Evolutionary conservation across 2,888 invertebrate species (phyloP), one percentile per base, ranked within the genome.

Genomic region (Eristalis arbustorum): DNA sequence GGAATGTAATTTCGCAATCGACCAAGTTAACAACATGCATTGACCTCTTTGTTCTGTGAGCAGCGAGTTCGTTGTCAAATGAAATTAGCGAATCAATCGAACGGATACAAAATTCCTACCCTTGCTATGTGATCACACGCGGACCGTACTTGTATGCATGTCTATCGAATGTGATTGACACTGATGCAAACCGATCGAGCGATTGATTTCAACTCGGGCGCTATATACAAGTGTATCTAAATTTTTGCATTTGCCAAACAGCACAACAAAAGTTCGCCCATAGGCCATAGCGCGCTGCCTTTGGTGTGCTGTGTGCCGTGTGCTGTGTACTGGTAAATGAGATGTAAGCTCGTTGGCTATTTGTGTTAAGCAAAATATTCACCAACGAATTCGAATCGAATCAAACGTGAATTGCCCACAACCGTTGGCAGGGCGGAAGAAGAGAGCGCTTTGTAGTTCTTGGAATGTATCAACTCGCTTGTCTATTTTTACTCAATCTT

Each of bases 331-430:
- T 83, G 40, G 82, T 83, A 83, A 83, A 87, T 87, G 72, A 83
- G 87, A 79, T 87, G 83, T 87, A 87, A 87, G 78, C 87, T 87
- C 83, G 82, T 79, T 79, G 87, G 78, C 72, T 87, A 87, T 87
- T 82, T 83, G 78, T 87, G 87, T 79, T 73, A 31, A 79, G 49
- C 67, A 34, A 82, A 87, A 78, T 82, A 71, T 78, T 66, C 78
- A 66, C 57, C 72, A 73, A 68, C 25, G 31, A 62, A 28, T 75
- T 76, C 31, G 31, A 31, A 31, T 80, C 42, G 34, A 69, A 77
- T 85, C 56, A 64, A n/a, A 57, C 57, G 66, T 84, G 67, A 69
- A 22, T 79, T 28, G 68, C 13, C 49, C 71, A 67, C 75, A 81
- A 66, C 61, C 49, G 56, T 59, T 64, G 61, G 37, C 8, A 23